Evolutionary conservation across 2,797 vertebrate species (phyloP).

Genomic region (Esox masquinongy): DNA sequence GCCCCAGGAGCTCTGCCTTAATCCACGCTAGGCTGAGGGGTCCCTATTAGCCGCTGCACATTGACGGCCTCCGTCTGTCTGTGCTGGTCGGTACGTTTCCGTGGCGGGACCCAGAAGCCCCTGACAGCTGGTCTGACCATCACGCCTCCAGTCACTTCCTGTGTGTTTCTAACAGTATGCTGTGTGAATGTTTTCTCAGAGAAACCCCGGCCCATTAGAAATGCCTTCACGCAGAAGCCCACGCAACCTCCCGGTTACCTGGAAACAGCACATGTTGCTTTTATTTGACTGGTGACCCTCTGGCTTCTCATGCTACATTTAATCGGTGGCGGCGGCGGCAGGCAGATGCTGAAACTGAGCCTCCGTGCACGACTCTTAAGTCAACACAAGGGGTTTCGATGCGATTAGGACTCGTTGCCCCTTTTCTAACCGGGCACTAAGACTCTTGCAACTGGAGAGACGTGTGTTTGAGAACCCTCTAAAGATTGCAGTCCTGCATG

Average conservation of each 20-base stretch:
- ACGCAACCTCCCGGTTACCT: constrained; percentile 58
- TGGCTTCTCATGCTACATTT: constrained; percentile 40
- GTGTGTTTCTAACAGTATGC: constrained; percentile 30
- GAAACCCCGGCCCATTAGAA: constrained; percentile 64
- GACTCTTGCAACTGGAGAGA: background rate
- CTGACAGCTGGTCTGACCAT: constrained; percentile 35
- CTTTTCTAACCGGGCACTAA: background rate
- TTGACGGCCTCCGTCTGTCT: constrained; percentile 59
- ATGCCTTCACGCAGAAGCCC: constrained; percentile 41
- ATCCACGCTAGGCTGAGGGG: constrained; percentile 53
- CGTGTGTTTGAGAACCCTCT: background rate
- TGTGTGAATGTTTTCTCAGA: constrained; percentile 46
- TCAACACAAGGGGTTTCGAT: constrained; percentile 12
- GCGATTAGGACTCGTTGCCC: background rate
- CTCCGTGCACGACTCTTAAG: constrained; percentile 14
- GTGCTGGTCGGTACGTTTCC: constrained; percentile 49
- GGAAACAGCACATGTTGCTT: constrained; percentile 61
- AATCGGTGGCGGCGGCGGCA: constrained; percentile 12
- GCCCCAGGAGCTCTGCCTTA: constrained; percentile 45
- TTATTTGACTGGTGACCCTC: constrained; percentile 47
- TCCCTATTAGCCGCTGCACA: constrained; percentile 58
- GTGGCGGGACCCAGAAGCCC: constrained; percentile 44
- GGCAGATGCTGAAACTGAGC: background rate
- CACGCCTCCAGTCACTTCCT: constrained; percentile 51
- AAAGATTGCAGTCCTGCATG: constrained; percentile 8